A percentile compares a stretch with the other conserved stretches of the same genome.
These are phyloP conservation scores for Heliconius charithonia DNA, from an alignment of 2,888 invertebrate genomes.

Conservation along the genomic window DNA sequence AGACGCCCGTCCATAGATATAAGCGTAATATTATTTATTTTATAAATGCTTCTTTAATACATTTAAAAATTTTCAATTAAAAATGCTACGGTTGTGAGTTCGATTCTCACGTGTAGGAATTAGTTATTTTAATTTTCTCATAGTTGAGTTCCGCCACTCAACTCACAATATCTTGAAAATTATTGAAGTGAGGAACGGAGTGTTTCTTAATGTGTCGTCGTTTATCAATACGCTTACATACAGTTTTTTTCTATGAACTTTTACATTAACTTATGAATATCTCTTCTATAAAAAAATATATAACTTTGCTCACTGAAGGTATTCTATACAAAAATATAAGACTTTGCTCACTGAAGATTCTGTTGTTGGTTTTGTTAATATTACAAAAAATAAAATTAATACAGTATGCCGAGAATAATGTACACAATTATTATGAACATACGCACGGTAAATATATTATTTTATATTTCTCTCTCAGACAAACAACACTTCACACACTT, in stretches of 20 bases:
- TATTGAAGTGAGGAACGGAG: not conserved
- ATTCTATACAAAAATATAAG: not conserved
- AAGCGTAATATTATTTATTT: not conserved
- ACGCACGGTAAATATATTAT: not conserved
- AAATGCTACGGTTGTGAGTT: not conserved
- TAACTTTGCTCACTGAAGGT: too few relatives aligned
- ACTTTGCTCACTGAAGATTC: too few relatives aligned
- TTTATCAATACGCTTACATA: too few relatives aligned
- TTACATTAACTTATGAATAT: not conserved
- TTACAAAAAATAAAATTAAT: not conserved
- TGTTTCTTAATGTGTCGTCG: too few relatives aligned
- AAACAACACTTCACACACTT: not conserved
- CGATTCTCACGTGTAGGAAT: not conserved
- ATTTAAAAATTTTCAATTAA: not conserved
- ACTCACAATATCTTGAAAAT: not conserved
- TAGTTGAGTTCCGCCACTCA: not conserved
- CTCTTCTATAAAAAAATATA: not conserved
- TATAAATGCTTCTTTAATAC: not conserved
- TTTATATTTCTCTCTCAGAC: not conserved
- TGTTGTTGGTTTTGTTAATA: not conserved
- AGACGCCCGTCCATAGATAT: constrained; percentile 36
- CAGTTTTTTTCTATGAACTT: not conserved
- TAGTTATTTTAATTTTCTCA: not conserved
- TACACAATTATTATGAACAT: not conserved
- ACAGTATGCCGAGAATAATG: not conserved